Evolutionary conservation across 37 sponge, comb jelly and placozoan species (phyloP), one percentile per base, ranked within the genome.

Genomic region (Diacarnus erythraeanus): DNA sequence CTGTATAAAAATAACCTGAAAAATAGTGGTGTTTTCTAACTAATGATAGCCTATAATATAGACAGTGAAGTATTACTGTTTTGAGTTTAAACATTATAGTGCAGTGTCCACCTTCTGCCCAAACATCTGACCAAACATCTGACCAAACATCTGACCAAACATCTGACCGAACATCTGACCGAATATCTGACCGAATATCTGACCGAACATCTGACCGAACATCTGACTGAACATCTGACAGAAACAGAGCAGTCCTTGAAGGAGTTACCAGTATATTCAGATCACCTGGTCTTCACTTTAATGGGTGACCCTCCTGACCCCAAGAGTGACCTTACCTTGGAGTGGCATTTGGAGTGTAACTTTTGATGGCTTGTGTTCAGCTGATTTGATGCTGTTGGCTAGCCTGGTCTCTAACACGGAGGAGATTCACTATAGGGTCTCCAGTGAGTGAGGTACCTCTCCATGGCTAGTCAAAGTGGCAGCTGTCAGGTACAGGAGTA

Each of bases 251-350:
- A 38, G 4, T 47, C 30, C 23, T 26, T 79, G 1, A 80, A 86
- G 36, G 69, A 79, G 38, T 64, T 86, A 15, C 10, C 51, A 47
- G 51, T 12, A 15, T 6, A 73, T 59, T 77, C 86, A 5, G 86
- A 86, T 44, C 66, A 40, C 22, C 80, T 86, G 37, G 38, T 86
- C 12, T 21, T 74, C 23, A 35, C 74, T 22, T 66, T 86, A 38
- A n/a, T n/a, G n/a, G n/a, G n/a, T 4, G 3, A n/a, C 4, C 43
- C 71, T 2, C 66, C 71, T 33, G 43, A 43, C 25, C 44, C 71
- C 38, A 22, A 71, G 26, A 23, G 23, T 38, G 42, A 42, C 38
- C 26, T 40, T 2, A 15, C 10, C n/a, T n/a, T n/a, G n/a, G n/a
- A n/a, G n/a, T 47, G 51, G 12, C 51, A 47, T 12, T 15, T 47